Base-by-base conservation (phyloP, 1,140 invertebrate genomes). In the Acyrthosiphon pisum region DNA sequence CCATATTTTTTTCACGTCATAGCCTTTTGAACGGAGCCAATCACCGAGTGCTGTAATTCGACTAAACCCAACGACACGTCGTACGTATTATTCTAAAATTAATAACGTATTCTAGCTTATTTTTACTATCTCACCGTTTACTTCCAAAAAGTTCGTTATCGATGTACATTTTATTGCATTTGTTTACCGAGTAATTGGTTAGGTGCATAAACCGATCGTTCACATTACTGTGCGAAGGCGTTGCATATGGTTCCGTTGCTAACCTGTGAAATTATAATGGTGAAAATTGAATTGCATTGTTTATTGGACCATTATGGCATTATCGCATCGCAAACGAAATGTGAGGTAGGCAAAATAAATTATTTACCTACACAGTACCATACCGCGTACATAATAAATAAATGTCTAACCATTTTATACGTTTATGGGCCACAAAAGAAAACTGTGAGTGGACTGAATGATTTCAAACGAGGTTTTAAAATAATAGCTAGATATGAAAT, bases 151-250 rank as follows among this genome's bases (percentile, higher is more conserved):
- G 68, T 76, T 87, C 91, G 56, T 94, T 53, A 41, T 94, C 93
- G 3, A 91, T n/a, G 30, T 93, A 93, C 50, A 89, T 68, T 46
- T 50, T 93, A 50, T 35, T 83, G 37, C 23, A 46, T 84, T 91
- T 93, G 14, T 91, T 93, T 26, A 93, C 53, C 3, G 87, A 88
- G 26, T 56, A 94, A 95, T 98, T 98, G 14, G 98, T 98, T 30
- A 98, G 96, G 95, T 98, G 98, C 76, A 98, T 97, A 95, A 97
- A 98, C 97, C 98, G 97, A 95, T 98, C 98, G 22, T 83, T 89
- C 9, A 93, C 30, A 83, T 86, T 93, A 26, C 37, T 26, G 23
- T 26, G n/a, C 1, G 35, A n/a, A 96, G 76, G 76, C 3, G 83
- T 83, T 14, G 18, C 23, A 37, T 92, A 95, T 98, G 97, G 50